Conservation (phyloP, 1,140 invertebrate genomes). For the Dinothrombium tinctorium region DNA sequence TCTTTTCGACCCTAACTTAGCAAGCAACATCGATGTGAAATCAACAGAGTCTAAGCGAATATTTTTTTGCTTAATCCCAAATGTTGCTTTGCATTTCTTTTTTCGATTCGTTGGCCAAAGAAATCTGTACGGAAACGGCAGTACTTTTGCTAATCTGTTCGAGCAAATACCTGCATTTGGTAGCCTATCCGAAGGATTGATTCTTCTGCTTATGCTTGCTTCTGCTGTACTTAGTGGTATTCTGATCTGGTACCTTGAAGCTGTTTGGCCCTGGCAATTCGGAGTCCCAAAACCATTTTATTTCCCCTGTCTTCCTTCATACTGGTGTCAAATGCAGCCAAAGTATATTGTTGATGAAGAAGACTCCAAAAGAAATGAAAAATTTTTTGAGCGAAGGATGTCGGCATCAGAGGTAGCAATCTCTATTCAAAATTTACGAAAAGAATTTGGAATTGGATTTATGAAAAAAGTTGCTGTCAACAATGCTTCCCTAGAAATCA, state of each 20-base stretch:
- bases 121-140: neutral
- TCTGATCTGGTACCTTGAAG: constrained; percentile 22
- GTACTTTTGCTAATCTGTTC: neutral
- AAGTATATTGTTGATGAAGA: neutral
- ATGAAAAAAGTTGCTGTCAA: constrained; percentile 36
- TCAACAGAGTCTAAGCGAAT: neutral
- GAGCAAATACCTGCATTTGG: neutral
- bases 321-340: neutral
- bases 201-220: too few species aligned
- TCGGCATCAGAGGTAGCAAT: constrained; percentile 20
- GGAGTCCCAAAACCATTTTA: constrained; percentile 25
- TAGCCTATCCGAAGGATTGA: too few species aligned
- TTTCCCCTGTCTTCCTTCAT: constrained; percentile 20
- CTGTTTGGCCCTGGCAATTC: constrained; percentile 19
- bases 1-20: too few species aligned
- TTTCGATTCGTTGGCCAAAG: neutral
- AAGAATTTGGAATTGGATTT: constrained; percentile 7
- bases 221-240: too few species aligned
- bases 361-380: neutral
- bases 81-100: neutral
- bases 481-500: constrained; percentile 39
- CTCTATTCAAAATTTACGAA: constrained; percentile 23
- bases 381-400: constrained; percentile 7
- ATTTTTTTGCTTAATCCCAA: neutral
- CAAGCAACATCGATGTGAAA: neutral